Evolutionary conservation across 2,113 vertebrate genomes (phyloP).

Genomic region (Hippocampus barbouri): DNA sequence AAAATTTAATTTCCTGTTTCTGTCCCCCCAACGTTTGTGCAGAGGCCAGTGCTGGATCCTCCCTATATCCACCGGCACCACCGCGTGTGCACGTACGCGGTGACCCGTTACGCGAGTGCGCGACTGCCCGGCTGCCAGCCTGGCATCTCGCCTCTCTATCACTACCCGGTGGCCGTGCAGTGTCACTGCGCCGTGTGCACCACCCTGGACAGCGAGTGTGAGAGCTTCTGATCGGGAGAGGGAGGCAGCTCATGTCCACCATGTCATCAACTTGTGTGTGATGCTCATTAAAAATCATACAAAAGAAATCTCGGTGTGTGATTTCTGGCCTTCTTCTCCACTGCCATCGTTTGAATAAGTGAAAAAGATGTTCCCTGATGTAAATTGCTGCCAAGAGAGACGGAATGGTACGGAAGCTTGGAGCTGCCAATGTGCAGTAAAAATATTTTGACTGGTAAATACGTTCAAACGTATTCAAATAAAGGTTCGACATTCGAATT

Average conservation of each 20-base stretch:
- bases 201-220: constrained; percentile 70
- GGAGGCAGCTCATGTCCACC: not conserved
- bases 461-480: too few relatives aligned
- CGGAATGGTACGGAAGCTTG: too few relatives aligned
- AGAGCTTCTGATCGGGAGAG: constrained; percentile 64
- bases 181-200: constrained; percentile 71
- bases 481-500: too few relatives aligned
- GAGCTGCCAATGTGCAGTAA: too few relatives aligned
- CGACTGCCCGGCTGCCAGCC: constrained; percentile 69
- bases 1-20: too few relatives aligned
- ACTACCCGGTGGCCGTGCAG: constrained; percentile 70
- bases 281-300: constrained; percentile 7
- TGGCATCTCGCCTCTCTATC: constrained; percentile 65
- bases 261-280: not conserved
- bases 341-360: not conserved
- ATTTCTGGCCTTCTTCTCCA: not conserved
- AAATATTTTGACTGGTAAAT: too few relatives aligned
- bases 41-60: constrained; percentile 67
- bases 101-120: constrained; percentile 53
- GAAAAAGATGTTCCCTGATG: not conserved
- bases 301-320: not conserved
- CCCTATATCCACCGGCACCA: constrained; percentile 71
- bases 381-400: too few relatives aligned
- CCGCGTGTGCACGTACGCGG: constrained; percentile 69
- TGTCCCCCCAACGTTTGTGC: not conserved